A percentile compares a stretch with the other conserved stretches of the same genome.
Evolutionary conservation across 2,113 vertebrate species (phyloP).

Genomic region (Symphodus melops): DNA sequence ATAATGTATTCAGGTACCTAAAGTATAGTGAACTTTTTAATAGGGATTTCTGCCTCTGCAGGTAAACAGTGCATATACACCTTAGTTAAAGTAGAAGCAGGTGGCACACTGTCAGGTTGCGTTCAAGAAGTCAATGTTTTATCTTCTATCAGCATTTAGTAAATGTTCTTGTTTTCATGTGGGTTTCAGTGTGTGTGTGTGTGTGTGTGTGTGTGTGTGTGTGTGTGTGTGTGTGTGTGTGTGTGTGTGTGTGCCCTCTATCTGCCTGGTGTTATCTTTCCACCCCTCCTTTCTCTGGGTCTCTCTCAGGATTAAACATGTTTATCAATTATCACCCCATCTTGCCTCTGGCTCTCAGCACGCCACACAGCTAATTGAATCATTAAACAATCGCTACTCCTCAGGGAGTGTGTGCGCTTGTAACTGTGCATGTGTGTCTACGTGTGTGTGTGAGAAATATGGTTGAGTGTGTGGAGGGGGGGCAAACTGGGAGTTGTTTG

Average conservation of each 20-base stretch:
- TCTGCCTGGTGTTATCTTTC: constrained; percentile 61
- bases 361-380: constrained; percentile 98
- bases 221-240: constrained; percentile 12
- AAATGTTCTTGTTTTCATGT: background rate
- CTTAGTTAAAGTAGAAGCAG: background rate
- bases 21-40: background rate
- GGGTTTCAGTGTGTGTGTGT: background rate
- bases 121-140: background rate
- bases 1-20: background rate
- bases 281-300: constrained; percentile 45
- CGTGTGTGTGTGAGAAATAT: constrained; percentile 30
- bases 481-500: constrained; percentile 85
- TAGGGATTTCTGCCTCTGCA: no score
- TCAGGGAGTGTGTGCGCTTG: constrained; percentile 80
- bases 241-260: constrained; percentile 9
- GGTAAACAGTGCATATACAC: no score
- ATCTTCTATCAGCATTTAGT: background rate
- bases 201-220: constrained; percentile 28
- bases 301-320: constrained; percentile 81
- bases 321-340: constrained; percentile 88
- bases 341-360: constrained; percentile 91
- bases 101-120: background rate
- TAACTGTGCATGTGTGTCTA: constrained; percentile 24
- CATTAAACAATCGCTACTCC: constrained; percentile 97
- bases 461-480: background rate